Conservation (phyloP, 2,888 invertebrate species). For the Chalcosyrphus nemorum region DNA sequence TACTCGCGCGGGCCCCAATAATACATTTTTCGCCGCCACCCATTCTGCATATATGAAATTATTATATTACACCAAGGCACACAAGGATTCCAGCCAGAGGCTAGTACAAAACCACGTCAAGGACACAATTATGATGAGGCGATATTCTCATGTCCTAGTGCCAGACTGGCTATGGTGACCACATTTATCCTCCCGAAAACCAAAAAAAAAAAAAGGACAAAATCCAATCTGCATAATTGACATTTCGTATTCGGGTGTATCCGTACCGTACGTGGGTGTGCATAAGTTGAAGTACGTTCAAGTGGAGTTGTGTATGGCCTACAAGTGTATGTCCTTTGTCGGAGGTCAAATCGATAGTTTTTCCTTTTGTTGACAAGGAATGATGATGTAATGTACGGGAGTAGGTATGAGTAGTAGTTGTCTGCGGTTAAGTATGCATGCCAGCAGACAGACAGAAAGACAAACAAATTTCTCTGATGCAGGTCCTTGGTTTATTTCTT, state of each 20-base stretch:
- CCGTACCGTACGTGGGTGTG: not conserved
- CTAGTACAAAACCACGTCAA: constrained; percentile 24
- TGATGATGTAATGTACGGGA: not conserved
- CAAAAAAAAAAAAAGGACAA: not conserved
- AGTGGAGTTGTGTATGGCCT: constrained; percentile 21
- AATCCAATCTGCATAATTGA: constrained; percentile 62
- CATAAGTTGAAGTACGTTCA: constrained; percentile 20
- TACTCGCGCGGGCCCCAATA: no score
- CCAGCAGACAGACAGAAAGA: not conserved
- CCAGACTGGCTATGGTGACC: constrained; percentile 24
- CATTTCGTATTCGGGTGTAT: constrained; percentile 23
- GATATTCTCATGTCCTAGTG: constrained; percentile 22
- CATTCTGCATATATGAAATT: constrained; percentile 45
- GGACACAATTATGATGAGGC: constrained; percentile 52
- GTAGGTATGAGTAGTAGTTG: not conserved
- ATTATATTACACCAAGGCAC: constrained; percentile 30
- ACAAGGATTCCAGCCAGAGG: constrained; percentile 14
- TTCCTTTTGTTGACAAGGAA: not conserved
- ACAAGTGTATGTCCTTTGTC: constrained; percentile 26
- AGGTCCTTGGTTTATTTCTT: not conserved
- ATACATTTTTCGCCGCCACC: not conserved
- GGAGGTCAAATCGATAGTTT: constrained; percentile 41
- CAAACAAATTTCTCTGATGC: not conserved
- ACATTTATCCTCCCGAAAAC: constrained; percentile 12
- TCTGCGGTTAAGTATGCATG: not conserved